Percentiles rank a stretch among this genome's conserved stretches.
Conservation (phyloP, 2,113 vertebrate species). For the Mesembrinibis cayennensis region DNA sequence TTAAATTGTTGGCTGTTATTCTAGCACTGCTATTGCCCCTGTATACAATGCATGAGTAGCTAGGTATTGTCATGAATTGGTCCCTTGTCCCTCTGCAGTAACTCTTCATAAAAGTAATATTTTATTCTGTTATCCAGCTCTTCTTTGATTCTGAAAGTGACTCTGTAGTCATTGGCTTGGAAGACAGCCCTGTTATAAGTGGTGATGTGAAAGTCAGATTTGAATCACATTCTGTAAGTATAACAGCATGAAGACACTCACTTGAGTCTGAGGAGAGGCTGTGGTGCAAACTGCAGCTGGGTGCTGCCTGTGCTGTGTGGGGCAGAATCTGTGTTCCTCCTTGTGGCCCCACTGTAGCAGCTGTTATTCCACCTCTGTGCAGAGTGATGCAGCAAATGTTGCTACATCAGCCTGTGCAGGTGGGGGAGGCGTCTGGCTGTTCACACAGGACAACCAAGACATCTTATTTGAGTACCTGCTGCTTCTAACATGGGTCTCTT, state of each 20-base stretch:
- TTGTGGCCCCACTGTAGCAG: not conserved
- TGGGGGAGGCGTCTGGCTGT: not conserved
- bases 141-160: slow-evolving; percentile 85
- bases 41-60: not conserved
- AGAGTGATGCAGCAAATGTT: not conserved
- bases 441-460: not conserved
- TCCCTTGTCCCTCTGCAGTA: not conserved
- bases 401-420: not conserved
- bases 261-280: not conserved
- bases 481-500: not conserved
- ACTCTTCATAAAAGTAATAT: not conserved
- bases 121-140: slow-evolving; percentile 72
- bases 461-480: not conserved
- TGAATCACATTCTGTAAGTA: slow-evolving; percentile 86
- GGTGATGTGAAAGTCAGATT: slow-evolving; percentile 94
- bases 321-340: not conserved
- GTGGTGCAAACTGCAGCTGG: not conserved
- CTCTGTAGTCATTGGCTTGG: slow-evolving; percentile 80
- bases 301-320: not conserved
- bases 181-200: slow-evolving; percentile 80
- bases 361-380: not conserved
- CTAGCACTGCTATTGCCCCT: not conserved
- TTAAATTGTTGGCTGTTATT: not conserved
- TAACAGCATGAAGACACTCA: not conserved
- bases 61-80: not conserved